Conservation (phyloP, 92 coral and sea anemone genomes). For the Micromussa lordhowensis region DNA sequence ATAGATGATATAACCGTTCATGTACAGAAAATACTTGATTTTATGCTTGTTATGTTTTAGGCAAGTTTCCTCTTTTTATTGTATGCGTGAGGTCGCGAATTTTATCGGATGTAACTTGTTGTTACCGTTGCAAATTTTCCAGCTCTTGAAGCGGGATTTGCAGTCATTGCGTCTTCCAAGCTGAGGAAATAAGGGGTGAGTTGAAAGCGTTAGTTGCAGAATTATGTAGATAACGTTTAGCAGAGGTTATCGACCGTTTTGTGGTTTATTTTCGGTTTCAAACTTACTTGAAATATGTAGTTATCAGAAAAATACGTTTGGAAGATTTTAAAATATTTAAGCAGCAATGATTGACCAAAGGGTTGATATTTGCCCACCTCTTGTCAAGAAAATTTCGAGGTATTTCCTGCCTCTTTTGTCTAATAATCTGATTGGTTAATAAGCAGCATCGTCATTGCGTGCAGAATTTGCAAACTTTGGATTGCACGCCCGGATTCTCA, state of each 20-base stretch:
- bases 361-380: not conserved
- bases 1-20: not conserved
- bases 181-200: not conserved
- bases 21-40: not conserved
- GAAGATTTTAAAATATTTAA: not conserved
- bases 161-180: not conserved
- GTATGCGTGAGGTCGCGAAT: not conserved
- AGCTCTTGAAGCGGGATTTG: not conserved
- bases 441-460: too few species aligned
- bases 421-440: too few species aligned
- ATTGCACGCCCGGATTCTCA: too few species aligned
- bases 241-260: not conserved
- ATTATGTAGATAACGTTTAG: not conserved
- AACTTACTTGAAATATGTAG: not conserved
- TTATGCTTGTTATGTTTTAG: not conserved
- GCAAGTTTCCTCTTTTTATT: not conserved
- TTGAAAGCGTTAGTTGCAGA: not conserved
- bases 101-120: not conserved
- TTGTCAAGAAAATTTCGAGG: too few species aligned
- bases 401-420: too few species aligned
- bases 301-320: too few species aligned
- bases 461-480: too few species aligned
- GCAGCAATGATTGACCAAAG: not conserved
- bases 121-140: not conserved
- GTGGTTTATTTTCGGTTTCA: not conserved